phyloP scores from a whole-genome alignment of 2,888 invertebrate genomes.

The Eupithecia tripunctaria region DNA sequence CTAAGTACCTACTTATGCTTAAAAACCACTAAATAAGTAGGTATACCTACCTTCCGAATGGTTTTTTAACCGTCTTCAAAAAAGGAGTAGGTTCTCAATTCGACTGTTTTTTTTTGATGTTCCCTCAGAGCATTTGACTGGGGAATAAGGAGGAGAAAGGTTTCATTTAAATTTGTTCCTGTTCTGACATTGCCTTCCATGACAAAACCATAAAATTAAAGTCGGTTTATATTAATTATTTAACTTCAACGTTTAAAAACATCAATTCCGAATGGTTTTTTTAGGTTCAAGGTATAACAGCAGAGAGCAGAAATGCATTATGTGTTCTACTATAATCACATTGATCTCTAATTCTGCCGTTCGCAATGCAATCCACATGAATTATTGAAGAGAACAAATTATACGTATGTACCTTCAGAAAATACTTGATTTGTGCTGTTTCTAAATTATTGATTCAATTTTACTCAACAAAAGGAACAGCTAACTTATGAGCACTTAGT shows the following conservation, averaged over 20 bases:
- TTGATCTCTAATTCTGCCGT: constrained; percentile 22
- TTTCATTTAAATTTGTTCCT: too few species aligned
- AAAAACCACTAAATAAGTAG: too few species aligned
- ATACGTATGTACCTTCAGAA: constrained; percentile 41
- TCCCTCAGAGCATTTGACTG: too few species aligned
- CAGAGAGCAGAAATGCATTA: not conserved
- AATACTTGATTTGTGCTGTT: constrained; percentile 40
- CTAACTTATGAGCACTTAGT: constrained; percentile 37
- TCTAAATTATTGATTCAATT: constrained; percentile 38
- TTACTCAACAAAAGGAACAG: constrained; percentile 33
- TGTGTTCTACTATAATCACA: not conserved
- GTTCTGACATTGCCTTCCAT: too few species aligned
- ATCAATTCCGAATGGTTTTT: not conserved
- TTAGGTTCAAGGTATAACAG: not conserved
- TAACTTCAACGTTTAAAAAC: too few species aligned
- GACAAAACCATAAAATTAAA: too few species aligned
- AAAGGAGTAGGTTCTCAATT: too few species aligned
- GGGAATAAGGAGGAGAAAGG: too few species aligned
- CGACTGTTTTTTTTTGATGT: too few species aligned
- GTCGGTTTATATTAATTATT: too few species aligned
- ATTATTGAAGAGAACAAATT: constrained; percentile 57
- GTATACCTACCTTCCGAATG: not conserved
- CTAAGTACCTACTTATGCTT: too few species aligned
- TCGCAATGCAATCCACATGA: constrained; percentile 47
- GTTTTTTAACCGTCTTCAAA: too few species aligned